Evolutionary conservation across 2,113 vertebrate species (phyloP).

Genomic region (Heptranchias perlo): DNA sequence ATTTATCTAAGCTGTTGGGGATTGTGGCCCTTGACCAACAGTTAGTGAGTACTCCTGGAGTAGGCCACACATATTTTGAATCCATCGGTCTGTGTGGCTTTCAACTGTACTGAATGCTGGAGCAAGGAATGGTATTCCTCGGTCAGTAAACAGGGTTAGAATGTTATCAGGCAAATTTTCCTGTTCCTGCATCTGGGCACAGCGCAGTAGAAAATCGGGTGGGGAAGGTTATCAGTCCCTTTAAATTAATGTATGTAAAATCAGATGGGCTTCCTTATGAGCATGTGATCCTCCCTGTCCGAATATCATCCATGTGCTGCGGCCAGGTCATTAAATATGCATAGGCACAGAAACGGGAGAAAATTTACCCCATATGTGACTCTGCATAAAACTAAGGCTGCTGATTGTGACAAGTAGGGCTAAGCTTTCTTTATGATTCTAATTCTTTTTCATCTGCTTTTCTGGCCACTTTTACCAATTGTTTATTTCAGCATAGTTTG

Average conservation of each 20-base stretch:
- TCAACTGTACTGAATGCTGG: background rate
- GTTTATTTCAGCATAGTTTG: background rate
- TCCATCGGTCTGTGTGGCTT: background rate
- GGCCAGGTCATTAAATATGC: background rate
- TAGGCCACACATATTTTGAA: background rate
- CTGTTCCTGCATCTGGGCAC: background rate
- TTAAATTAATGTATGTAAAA: background rate
- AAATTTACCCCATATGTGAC: background rate
- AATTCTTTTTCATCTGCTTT: background rate
- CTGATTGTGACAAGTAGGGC: background rate
- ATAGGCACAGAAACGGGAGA: background rate
- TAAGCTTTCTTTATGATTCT: background rate
- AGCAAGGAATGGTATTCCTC: background rate
- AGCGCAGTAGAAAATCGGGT: background rate
- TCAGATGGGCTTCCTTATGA: background rate
- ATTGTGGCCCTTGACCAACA: background rate
- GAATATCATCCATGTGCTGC: background rate
- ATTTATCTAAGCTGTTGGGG: too few relatives aligned
- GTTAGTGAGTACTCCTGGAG: background rate
- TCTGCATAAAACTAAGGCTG: background rate
- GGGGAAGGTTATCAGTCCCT: background rate
- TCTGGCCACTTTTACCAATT: background rate
- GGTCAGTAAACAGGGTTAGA: background rate
- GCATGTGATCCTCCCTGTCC: background rate
- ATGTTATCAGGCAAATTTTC: background rate